phyloP scores from a whole-genome alignment of 1,140 invertebrate genomes.

The Drosophila kanapiae region DNA sequence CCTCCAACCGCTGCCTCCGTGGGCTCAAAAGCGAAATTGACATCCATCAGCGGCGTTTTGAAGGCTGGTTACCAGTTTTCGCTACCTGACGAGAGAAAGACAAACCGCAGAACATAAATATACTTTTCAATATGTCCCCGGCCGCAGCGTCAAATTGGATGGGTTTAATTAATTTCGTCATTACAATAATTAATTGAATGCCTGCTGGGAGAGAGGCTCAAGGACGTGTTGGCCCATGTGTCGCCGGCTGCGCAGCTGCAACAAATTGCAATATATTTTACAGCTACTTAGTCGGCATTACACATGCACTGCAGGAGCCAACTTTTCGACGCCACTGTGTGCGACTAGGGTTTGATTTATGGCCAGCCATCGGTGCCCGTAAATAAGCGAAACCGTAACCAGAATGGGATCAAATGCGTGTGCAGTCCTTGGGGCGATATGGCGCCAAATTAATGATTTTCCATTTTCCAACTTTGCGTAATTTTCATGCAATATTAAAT shows the following conservation, averaged over 20 bases:
- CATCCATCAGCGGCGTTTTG: slow-evolving; percentile 9
- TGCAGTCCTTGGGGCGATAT: neutral
- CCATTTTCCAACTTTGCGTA: no score
- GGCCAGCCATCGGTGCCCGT: slow-evolving; percentile 37
- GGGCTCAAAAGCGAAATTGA: slow-evolving; percentile 36
- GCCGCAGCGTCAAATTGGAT: slow-evolving; percentile 58
- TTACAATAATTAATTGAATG: slow-evolving; percentile 75
- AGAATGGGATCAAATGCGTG: slow-evolving; percentile 22
- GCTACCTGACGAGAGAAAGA: slow-evolving; percentile 15
- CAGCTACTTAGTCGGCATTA: slow-evolving; percentile 49
- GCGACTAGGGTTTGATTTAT: slow-evolving; percentile 57
- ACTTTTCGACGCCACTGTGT: slow-evolving; percentile 52
- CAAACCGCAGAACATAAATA: slow-evolving; percentile 43
- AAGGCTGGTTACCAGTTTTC: neutral
- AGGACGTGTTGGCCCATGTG: slow-evolving; percentile 27
- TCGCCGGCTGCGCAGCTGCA: slow-evolving; percentile 47
- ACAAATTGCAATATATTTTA: slow-evolving; percentile 66
- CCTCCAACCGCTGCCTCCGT: neutral
- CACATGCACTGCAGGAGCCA: slow-evolving; percentile 41
- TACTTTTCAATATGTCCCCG: slow-evolving; percentile 48
- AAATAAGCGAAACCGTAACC: slow-evolving; percentile 43
- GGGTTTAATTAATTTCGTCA: slow-evolving; percentile 74
- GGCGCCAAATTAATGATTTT: slow-evolving; percentile 9
- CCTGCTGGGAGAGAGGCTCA: slow-evolving; percentile 30
- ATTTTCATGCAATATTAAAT: slow-evolving; percentile 1